Conservation (phyloP, 1,140 invertebrate species). For the Anastatus disparis region DNA sequence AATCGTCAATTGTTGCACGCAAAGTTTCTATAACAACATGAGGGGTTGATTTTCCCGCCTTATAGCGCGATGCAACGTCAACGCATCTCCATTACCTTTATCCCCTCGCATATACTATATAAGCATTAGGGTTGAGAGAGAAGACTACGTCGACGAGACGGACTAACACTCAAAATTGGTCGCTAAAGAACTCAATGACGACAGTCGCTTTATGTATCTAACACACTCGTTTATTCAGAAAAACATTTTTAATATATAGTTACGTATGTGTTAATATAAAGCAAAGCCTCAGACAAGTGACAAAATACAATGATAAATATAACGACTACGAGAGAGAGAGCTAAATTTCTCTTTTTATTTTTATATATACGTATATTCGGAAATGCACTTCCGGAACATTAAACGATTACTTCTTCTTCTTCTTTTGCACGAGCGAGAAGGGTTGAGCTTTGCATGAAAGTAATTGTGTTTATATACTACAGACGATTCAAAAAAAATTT, state of each 20-base stretch:
- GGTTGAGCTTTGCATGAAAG: slow-evolving; percentile 19
- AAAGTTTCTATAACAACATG: slow-evolving; percentile 14
- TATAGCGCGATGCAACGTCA: neutral
- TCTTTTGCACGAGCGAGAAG: neutral
- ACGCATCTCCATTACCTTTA: slow-evolving; percentile 18
- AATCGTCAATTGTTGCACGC: slow-evolving; percentile 62
- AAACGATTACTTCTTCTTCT: slow-evolving; percentile 41
- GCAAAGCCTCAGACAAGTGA: too few species aligned
- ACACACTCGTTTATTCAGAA: too few species aligned
- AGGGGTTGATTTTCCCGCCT: slow-evolving; percentile 43
- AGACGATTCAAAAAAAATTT: slow-evolving; percentile 4
- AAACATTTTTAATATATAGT: too few species aligned
- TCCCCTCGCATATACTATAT: slow-evolving; percentile 23
- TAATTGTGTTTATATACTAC: slow-evolving; percentile 35
- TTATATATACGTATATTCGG: slow-evolving; percentile 37
- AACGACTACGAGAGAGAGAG: too few species aligned
- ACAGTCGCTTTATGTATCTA: too few species aligned
- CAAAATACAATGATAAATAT: too few species aligned
- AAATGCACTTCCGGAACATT: slow-evolving; percentile 40
- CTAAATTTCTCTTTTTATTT: too few species aligned
- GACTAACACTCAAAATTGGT: slow-evolving; percentile 26
- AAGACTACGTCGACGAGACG: slow-evolving; percentile 10
- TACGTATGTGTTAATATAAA: too few species aligned
- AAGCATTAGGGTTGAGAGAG: too few species aligned
- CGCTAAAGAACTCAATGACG: slow-evolving; percentile 36